A percentile compares a stretch with the other conserved stretches of the same genome.
Evolutionary conservation across 2,888 invertebrate genomes (phyloP).

Genomic region (Eupithecia subumbrata): DNA sequence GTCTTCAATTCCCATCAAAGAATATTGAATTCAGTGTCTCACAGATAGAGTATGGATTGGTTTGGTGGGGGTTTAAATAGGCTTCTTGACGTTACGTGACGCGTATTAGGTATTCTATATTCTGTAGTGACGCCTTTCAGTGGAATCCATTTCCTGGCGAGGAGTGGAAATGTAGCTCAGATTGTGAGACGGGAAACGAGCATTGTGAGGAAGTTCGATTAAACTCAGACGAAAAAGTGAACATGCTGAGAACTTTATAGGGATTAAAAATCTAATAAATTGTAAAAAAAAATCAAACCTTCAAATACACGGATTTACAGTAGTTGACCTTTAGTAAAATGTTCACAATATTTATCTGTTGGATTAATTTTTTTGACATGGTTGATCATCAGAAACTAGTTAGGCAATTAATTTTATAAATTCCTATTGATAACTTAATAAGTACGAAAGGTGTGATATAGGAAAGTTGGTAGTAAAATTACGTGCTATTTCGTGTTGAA

Average conservation of each 20-base stretch:
- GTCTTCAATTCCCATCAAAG: not conserved
- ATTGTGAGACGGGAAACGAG: constrained; percentile 26
- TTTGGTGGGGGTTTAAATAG: constrained; percentile 18
- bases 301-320: not conserved
- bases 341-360: too few relatives aligned
- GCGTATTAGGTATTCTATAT: constrained; percentile 48
- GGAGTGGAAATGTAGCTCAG: constrained; percentile 32
- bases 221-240: constrained; percentile 18
- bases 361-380: too few relatives aligned
- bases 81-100: constrained; percentile 40
- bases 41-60: constrained; percentile 33
- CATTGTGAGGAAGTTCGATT: constrained; percentile 23
- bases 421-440: not conserved
- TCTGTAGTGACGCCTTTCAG: constrained; percentile 52
- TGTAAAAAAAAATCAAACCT: not conserved
- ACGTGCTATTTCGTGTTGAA: not conserved
- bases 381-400: not conserved
- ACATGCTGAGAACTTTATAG: not conserved
- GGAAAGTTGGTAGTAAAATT: too few relatives aligned
- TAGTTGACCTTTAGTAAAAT: not conserved
- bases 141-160: constrained; percentile 54
- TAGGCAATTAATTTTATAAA: not conserved
- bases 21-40: constrained; percentile 17
- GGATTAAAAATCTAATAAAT: too few relatives aligned
- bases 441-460: not conserved